A percentile compares a stretch with the other conserved stretches of the same genome.
Conservation (phyloP, 2,113 vertebrate genomes). For the Glaucomys volans region DNA sequence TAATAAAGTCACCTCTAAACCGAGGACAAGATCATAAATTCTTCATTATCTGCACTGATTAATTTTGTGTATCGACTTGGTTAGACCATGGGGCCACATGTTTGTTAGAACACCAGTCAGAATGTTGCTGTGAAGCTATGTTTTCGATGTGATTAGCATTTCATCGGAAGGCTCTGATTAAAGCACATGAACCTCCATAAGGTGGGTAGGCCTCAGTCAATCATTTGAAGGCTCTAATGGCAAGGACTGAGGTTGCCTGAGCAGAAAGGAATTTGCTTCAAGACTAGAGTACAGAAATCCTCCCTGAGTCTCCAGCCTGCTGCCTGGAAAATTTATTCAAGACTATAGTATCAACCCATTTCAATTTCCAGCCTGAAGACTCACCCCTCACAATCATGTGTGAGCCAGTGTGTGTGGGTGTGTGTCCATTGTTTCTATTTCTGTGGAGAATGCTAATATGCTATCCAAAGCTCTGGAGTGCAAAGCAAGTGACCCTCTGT, state of each 20-base stretch:
- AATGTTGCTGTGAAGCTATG: neutral
- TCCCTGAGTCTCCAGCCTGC: neutral
- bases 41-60: conserved; percentile 31
- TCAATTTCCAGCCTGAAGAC: neutral
- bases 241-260: neutral
- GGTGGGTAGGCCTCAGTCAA: neutral
- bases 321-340: neutral
- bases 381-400: neutral
- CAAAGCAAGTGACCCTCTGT: conserved; percentile 9
- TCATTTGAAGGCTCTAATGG: neutral
- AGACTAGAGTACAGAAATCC: neutral
- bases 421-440: neutral
- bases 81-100: neutral
- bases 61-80: conserved; percentile 38
- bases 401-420: neutral
- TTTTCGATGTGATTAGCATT: conserved; percentile 23
- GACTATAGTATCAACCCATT: neutral
- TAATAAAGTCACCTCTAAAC: conserved; percentile 41
- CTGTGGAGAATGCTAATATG: neutral
- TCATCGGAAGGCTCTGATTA: conserved; percentile 36
- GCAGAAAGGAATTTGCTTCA: neutral
- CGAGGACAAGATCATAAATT: conserved; percentile 12
- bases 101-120: neutral
- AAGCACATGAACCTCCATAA: conserved; percentile 6
- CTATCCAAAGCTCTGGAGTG: conserved; percentile 19